Percentiles rank a stretch among this genome's conserved stretches.
These are phyloP conservation scores for Drosophila incognita DNA, from an alignment of 2,888 invertebrate genomes.

Conservation along the genomic window DNA sequence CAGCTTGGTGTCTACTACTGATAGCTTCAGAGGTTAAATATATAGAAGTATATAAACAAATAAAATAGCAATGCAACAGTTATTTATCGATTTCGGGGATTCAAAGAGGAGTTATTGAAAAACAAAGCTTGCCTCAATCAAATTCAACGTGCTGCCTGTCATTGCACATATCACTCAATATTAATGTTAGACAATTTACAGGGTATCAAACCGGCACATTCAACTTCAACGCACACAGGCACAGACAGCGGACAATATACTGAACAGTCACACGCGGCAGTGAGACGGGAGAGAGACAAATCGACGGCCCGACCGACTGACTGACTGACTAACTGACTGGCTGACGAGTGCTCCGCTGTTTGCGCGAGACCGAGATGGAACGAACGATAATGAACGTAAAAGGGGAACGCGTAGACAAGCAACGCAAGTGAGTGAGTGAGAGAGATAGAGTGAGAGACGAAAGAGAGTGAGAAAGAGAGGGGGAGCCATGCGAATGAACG, in stretches of 20 bases:
- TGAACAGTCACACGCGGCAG: constrained; percentile 37
- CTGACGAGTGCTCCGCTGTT: constrained; percentile 49
- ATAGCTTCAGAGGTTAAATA: neutral
- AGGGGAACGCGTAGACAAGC: constrained; percentile 27
- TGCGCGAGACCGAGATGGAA: constrained; percentile 28
- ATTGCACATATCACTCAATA: neutral
- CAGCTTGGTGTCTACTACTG: neutral
- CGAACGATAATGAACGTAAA: constrained; percentile 36
- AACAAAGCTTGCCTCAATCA: neutral
- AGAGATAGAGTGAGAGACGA: neutral
- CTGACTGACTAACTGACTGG: constrained; percentile 38
- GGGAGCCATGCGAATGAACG: constrained; percentile 54
- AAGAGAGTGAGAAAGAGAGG: constrained; percentile 2
- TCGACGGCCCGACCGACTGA: constrained; percentile 28
- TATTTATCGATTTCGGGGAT: neutral
- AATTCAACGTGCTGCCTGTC: neutral
- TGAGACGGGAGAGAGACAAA: constrained; percentile 35
- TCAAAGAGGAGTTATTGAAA: neutral
- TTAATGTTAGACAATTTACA: neutral
- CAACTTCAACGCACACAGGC: constrained; percentile 73
- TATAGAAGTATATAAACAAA: neutral
- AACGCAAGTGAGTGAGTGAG: constrained; percentile 8
- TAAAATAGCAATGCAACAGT: neutral
- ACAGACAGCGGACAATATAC: constrained; percentile 31
- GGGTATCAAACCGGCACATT: constrained; percentile 70